Conservation (phyloP, 2,888 invertebrate genomes). For the Crioceris asparagi region DNA sequence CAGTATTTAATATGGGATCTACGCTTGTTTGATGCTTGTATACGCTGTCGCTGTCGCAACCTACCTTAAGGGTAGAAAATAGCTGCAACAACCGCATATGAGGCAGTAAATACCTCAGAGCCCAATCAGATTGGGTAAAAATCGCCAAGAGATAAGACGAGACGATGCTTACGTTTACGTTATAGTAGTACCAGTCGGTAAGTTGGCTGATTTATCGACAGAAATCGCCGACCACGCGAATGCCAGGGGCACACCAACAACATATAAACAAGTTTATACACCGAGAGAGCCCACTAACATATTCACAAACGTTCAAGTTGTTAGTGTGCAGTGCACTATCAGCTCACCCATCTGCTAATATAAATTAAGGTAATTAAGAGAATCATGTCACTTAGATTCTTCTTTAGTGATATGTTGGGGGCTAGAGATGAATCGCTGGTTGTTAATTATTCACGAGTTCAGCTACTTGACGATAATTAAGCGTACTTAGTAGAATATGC, state of each 20-base stretch:
- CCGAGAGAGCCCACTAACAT: constrained; percentile 27
- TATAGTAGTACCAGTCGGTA: constrained; percentile 13
- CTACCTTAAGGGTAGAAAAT: too few species aligned
- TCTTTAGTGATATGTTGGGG: constrained; percentile 36
- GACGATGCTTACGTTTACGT: constrained; percentile 14
- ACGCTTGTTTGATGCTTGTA: too few species aligned
- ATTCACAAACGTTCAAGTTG: constrained; percentile 33
- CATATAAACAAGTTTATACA: constrained; percentile 32
- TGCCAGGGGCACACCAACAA: constrained; percentile 19
- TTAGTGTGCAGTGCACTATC: constrained; percentile 18
- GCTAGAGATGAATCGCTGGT: too few species aligned
- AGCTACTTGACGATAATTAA: too few species aligned
- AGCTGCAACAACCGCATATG: too few species aligned
- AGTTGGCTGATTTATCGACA: constrained; percentile 20
- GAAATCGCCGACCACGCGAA: constrained; percentile 21
- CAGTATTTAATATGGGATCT: too few species aligned
- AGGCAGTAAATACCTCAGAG: constrained; percentile 23
- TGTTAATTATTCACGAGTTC: too few species aligned
- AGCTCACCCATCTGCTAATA: constrained; percentile 33
- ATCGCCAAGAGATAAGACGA: constrained; percentile 22
- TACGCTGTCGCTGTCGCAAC: too few species aligned
- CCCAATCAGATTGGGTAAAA: constrained; percentile 22
- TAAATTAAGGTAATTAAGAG: constrained; percentile 41
- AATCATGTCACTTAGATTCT: constrained; percentile 39
- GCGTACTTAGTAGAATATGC: too few species aligned